Evolutionary conservation across 2,888 invertebrate species (phyloP).

Genomic region (Spisula solida): DNA sequence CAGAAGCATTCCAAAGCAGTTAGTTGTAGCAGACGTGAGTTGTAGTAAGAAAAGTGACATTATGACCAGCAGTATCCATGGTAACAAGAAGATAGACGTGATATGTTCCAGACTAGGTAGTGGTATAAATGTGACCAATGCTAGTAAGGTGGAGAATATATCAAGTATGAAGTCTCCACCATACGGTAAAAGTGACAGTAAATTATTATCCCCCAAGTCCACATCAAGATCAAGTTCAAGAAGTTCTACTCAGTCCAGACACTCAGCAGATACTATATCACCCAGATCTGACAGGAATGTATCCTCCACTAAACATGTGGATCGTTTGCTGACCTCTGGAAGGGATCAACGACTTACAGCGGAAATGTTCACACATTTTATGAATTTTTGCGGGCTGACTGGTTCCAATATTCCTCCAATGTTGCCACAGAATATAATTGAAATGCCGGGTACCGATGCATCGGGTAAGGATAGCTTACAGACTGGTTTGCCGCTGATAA

Average conservation of each 20-base stretch:
- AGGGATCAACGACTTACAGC: slow-evolving; percentile 37
- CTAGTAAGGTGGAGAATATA: neutral
- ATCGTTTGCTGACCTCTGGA: slow-evolving; percentile 42
- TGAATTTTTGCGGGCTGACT: slow-evolving; percentile 55
- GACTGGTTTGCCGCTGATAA: neutral
- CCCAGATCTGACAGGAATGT: slow-evolving; percentile 49
- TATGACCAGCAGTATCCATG: neutral
- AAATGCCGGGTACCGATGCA: slow-evolving; percentile 20
- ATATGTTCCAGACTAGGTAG: slow-evolving; percentile 1
- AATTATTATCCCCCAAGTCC: slow-evolving; percentile 25
- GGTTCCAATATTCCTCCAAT: slow-evolving; percentile 46
- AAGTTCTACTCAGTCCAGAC: neutral
- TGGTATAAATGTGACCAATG: neutral
- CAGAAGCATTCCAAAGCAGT: slow-evolving; percentile 36
- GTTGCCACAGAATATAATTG: slow-evolving; percentile 45
- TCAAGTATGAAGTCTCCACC: slow-evolving; percentile 5
- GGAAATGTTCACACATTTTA: slow-evolving; percentile 55
- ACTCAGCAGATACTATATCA: slow-evolving; percentile 38
- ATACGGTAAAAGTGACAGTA: slow-evolving; percentile 2
- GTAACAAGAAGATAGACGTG: neutral
- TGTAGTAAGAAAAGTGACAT: neutral
- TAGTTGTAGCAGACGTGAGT: neutral
- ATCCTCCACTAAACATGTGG: slow-evolving; percentile 35
- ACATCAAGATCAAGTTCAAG: slow-evolving; percentile 43
- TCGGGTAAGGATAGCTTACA: neutral